Base-by-base conservation (phyloP, 2,888 invertebrate species). In the Maniola hyperantus region DNA sequence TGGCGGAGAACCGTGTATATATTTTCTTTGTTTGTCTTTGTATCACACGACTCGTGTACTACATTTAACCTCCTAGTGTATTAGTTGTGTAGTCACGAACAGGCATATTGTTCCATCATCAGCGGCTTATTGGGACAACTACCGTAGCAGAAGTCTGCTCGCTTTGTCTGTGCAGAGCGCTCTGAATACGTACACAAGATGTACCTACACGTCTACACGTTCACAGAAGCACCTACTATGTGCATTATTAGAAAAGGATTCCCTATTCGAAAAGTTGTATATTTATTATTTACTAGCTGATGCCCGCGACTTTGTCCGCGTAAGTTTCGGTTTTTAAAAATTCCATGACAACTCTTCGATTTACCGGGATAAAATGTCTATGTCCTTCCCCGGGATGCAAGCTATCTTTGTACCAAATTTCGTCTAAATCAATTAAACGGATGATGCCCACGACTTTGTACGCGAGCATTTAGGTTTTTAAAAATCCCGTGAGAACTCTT, bases 91-190 rank as follows among this genome's bases (percentile, higher is more conserved):
- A 65, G 71, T 72, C 72, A 76, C 75, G 74, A 69, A 68, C 71
- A 65, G 26, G 61, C 51, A 42, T 48, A 61, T 67, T 68, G 63
- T 70, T 42, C 55, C 68, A 57, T 68, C 68, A 66, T 68, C 61
- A 58, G 58, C 67, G 64, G 67, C 68, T 65, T 74, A 76, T 77
- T 76, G 76, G 66, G 65, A 63, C 76, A 76, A 86, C 88, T 88
- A 87, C 88, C 81, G 88, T 83, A 79, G 80, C 87, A 83, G 86
- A 80, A 87, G 87, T 84, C 83, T 79, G 78, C 79, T 80, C 70
- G 67, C 76, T 80, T 85, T 85, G 83, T 87, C 71, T 71, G 66
- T 70, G 68, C 67, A 55, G 64, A 68, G 68, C 65, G 59, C 62
- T 61, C 50, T 65, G 48, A 39, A 67, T 62, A 26, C 1, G 26